Evolutionary conservation across 2,888 invertebrate genomes (phyloP).

Genomic region (Miltochrista miniata): DNA sequence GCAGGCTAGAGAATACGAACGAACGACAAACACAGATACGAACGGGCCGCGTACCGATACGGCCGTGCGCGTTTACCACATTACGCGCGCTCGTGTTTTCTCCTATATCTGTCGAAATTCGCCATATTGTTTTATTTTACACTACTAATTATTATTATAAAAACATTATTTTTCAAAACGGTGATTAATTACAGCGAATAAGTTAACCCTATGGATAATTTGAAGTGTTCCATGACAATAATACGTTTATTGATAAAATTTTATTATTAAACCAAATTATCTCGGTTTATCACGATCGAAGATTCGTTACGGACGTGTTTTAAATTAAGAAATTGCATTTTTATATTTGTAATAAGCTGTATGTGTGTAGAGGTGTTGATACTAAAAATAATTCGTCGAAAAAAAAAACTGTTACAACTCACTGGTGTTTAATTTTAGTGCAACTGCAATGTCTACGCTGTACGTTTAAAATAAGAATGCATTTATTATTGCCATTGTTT

Average conservation of each 20-base stretch:
- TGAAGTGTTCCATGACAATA: constrained; percentile 20
- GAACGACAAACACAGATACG: constrained; percentile 67
- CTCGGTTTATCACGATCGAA: constrained; percentile 30
- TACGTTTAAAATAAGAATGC: constrained; percentile 60
- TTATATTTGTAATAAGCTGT: constrained; percentile 22
- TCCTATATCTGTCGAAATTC: constrained; percentile 70
- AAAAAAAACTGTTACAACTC: constrained; percentile 47
- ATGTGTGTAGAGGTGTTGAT: constrained; percentile 30
- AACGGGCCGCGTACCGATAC: constrained; percentile 59
- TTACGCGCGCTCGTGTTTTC: constrained; percentile 62
- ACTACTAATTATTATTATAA: constrained; percentile 46
- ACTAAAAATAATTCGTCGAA: constrained; percentile 56
- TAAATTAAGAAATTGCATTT: constrained; percentile 27
- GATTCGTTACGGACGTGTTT: constrained; percentile 33
- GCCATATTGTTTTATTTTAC: constrained; percentile 75
- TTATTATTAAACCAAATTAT: constrained; percentile 24
- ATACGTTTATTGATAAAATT: constrained; percentile 26
- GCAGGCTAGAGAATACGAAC: constrained; percentile 70
- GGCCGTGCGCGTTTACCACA: constrained; percentile 56
- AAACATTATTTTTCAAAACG: constrained; percentile 22
- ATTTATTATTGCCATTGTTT: constrained; percentile 51
- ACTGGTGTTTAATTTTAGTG: constrained; percentile 61
- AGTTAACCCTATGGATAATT: constrained; percentile 14
- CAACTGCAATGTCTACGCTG: constrained; percentile 63
- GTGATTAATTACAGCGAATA: constrained; percentile 17